These are phyloP conservation scores for Diarsia brunnea DNA, from an alignment of 2,888 invertebrate genomes.

Conservation along the genomic window DNA sequence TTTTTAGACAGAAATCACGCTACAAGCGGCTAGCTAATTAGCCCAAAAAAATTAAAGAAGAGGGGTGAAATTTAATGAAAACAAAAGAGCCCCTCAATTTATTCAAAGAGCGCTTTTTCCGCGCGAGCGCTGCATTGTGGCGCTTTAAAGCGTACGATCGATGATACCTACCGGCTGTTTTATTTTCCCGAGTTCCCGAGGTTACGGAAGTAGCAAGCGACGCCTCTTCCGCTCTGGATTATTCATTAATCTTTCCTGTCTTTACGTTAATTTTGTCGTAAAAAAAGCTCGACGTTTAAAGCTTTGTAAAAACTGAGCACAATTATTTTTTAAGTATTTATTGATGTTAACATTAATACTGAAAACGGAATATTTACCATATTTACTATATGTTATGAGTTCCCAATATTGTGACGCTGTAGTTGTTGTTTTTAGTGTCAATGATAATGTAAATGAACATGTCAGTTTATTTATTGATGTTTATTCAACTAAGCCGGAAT, in stretches of 20 bases:
- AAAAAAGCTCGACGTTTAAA: constrained; percentile 31
- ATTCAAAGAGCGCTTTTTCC: constrained; percentile 26
- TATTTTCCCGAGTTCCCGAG: constrained; percentile 37
- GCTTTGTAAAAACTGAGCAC: constrained; percentile 26
- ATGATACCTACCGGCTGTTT: constrained; percentile 31
- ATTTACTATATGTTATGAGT: too few species aligned
- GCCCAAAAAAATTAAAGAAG: constrained; percentile 53
- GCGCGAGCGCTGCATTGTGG: constrained; percentile 16
- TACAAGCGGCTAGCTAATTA: constrained; percentile 59
- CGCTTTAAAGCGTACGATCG: constrained; percentile 17
- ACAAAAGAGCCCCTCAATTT: constrained; percentile 48
- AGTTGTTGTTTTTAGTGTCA: too few species aligned
- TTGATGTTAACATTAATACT: background rate
- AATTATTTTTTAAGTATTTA: constrained; percentile 29
- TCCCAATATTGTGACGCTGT: too few species aligned
- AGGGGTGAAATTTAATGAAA: constrained; percentile 57
- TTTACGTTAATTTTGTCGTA: constrained; percentile 54
- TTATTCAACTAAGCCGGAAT: background rate
- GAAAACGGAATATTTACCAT: too few species aligned
- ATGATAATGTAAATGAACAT: too few species aligned
- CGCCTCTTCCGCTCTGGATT: constrained; percentile 44
- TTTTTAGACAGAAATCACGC: constrained; percentile 54
- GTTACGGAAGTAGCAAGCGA: constrained; percentile 37
- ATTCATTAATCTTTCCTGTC: constrained; percentile 61
- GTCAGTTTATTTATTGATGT: constrained; percentile 7